Evolutionary conservation across 2,888 invertebrate species (phyloP).

Genomic region (Myathropa florea): DNA sequence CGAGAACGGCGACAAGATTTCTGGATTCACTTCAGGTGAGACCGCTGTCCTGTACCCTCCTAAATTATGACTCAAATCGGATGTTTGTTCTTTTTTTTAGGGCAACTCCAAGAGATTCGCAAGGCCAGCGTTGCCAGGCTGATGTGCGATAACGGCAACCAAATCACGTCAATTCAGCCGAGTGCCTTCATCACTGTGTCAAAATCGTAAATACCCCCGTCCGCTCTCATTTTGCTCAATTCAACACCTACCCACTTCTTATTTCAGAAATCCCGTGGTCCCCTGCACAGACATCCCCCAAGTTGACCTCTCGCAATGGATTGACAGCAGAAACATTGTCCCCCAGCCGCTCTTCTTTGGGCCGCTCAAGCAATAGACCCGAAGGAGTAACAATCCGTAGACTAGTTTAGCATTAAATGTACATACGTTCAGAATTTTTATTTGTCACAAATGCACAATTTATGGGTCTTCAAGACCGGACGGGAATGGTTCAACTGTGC

Average conservation of each 20-base stretch:
- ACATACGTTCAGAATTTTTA: slow-evolving; percentile 37
- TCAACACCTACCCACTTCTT: slow-evolving; percentile 41
- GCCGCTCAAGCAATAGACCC: slow-evolving; percentile 26
- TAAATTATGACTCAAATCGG: neutral
- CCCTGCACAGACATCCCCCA: slow-evolving; percentile 83
- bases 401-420: slow-evolving; percentile 59
- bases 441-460: slow-evolving; percentile 17
- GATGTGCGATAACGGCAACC: slow-evolving; percentile 90
- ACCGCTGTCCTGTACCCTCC: too few species aligned
- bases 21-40: slow-evolving; percentile 85
- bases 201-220: slow-evolving; percentile 79
- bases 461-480: neutral
- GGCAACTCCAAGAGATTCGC: slow-evolving; percentile 89
- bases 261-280: slow-evolving; percentile 84
- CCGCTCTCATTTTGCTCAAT: slow-evolving; percentile 73
- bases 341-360: slow-evolving; percentile 44
- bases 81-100: slow-evolving; percentile 74
- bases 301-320: slow-evolving; percentile 85
- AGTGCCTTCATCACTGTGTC: slow-evolving; percentile 86
- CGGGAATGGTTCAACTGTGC: neutral
- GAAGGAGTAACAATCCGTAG: neutral
- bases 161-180: slow-evolving; percentile 85
- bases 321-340: slow-evolving; percentile 74
- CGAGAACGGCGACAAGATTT: slow-evolving; percentile 85
- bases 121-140: slow-evolving; percentile 89